Evolutionary conservation across 2,888 invertebrate species (phyloP), one percentile per base, ranked within the genome.

Genomic region (Pediacus dermestoides): DNA sequence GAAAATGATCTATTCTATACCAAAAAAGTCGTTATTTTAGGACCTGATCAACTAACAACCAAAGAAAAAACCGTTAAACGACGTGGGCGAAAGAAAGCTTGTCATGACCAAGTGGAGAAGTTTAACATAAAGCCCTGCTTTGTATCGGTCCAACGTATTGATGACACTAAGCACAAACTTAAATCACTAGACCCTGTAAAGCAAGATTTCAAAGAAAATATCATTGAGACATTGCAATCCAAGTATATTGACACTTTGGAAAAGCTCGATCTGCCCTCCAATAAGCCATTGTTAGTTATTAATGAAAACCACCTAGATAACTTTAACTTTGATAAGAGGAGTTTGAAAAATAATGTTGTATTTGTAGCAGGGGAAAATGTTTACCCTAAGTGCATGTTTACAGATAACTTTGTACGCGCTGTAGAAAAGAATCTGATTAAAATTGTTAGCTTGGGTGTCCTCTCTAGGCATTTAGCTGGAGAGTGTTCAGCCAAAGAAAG

Each of bases 21-120:
- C 8, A 47, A 44, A 15, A 50, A 48, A 34, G 44, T 50, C 30
- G 47, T 50, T 3, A 44, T 50, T 18, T 28, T 50, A 14, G 44
- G 39, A 10, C 28, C 37, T 14, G 27, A 16, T 23, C 9, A n/a
- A 9, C 8, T n/a, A n/a, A 22, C 30, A 7, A 16, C 21, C 16
- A 23, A 22, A 6, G 16, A 30, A 34, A 9, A 16, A 11, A 21
- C 22, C 22, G 21, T 15, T 10, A 27, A 28, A 31, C 15, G 22
- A 32, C 16, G 37, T 22, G 9, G 27, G 8, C 8, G 10, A 16
- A 33, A 16, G 25, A 22, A 34, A 22, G n/a, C 14, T 2, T 27
- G 30, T 28, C n/a, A 22, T 21, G 8, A 21, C 9, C 2, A 23
- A 13, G 1, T 26, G 9, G 35, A 22, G 10, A 13, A 27, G 1